phyloP scores from a whole-genome alignment of 2,888 invertebrate genomes.

The Bruchidius siliquastri region DNA sequence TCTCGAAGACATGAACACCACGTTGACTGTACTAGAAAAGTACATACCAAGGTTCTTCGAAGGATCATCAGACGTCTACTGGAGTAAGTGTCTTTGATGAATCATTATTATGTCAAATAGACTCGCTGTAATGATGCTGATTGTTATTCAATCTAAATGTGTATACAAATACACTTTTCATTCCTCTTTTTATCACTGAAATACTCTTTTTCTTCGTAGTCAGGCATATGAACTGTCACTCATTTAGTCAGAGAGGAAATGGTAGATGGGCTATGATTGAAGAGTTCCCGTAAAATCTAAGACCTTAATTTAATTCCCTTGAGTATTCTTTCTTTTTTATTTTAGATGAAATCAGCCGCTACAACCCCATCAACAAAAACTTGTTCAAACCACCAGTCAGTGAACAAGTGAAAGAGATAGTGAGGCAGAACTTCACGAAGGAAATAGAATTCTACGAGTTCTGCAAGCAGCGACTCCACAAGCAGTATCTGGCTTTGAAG shows the following conservation, averaged over 20 bases:
- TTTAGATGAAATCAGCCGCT: conserved; percentile 70
- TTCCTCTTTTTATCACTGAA: no score
- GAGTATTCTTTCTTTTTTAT: no score
- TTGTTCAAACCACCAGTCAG: conserved; percentile 83
- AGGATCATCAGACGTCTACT: conserved; percentile 73
- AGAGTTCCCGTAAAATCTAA: no score
- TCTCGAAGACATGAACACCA: conserved; percentile 81
- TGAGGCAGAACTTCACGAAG: conserved; percentile 78
- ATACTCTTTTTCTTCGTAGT: no score
- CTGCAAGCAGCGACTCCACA: conserved; percentile 77
- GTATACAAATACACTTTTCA: no score
- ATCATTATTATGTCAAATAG: no score
- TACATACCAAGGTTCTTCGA: conserved; percentile 80
- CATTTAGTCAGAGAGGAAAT: no score
- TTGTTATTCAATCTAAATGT: no score
- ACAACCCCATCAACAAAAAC: conserved; percentile 78
- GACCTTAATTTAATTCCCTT: no score
- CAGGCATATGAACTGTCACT: no score
- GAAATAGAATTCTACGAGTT: conserved; percentile 92
- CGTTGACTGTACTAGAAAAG: conserved; percentile 77
- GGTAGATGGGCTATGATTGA: no score
- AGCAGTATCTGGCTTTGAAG: conserved; percentile 71
- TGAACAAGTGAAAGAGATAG: conserved; percentile 79
- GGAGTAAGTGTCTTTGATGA: conserved; percentile 56
- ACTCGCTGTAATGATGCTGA: no score